Base-by-base conservation (phyloP, 2,797 vertebrate species). In the Fistularia commersonii region DNA sequence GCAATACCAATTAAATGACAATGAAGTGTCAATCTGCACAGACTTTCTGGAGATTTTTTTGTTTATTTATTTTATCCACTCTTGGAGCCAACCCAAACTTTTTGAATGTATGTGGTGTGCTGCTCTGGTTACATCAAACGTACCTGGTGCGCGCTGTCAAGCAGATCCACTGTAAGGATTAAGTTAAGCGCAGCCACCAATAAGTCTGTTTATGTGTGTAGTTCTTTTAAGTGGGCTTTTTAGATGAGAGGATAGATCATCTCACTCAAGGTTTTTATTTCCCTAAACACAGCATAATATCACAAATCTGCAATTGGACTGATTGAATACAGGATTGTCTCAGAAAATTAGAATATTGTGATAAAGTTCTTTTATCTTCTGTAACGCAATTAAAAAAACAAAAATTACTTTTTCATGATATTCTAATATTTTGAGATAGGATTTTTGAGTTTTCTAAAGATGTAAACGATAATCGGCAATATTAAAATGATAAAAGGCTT, bases 61-160 rank as follows among this genome's bases (percentile, higher is more conserved):
- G n/a, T n/a, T n/a, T n/a, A n/a, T n/a, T n/a, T n/a, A n/a, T n/a
- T n/a, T n/a, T 38, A 61, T 58, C 61, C 78, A 62, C 56, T 54
- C 52, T 57, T 75, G 66, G 66, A 72, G 51, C 46, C 1, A 48
- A 35, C 11, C 32, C 53, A 74, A 68, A 64, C 33, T 48, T 51
- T 76, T 51, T 66, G 51, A 63, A 45, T 70, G 43, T 40, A 45
- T 69, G 55, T 64, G 61, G 63, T 57, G 58, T 1, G 1, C 13
- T 40, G 45, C 48, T 43, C 14, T 7, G 33, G 31, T 40, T 49
- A 38, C 4, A 32, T 47, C 36, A 38, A 43, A 43, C 11, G 32
- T 48, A 45, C 15, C 38, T 41, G 7, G 32, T 8, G 3, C 38
- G 32, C 54, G 34, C 37, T 47, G 46, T 65, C 39, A 43, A 7